A percentile compares a stretch with the other conserved stretches of the same genome.
These are phyloP conservation scores for Pangasius sanitwongsei DNA, from an alignment of 2,797 vertebrate species.

Conservation along the genomic window DNA sequence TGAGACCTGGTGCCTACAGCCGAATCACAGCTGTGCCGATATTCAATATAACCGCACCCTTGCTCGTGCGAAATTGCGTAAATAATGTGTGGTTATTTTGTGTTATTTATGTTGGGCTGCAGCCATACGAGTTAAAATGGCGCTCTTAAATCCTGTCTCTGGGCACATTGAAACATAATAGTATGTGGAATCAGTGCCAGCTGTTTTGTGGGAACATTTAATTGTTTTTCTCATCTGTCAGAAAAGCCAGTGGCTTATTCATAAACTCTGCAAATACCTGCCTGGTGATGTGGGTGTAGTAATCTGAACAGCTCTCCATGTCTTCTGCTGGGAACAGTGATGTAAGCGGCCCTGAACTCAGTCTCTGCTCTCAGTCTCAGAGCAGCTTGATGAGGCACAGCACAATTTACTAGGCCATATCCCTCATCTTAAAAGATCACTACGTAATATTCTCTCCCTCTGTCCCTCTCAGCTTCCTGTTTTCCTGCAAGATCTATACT, in stretches of 20 bases:
- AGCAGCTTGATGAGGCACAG: conserved; percentile 35
- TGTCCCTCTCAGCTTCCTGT: not conserved
- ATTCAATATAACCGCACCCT: not conserved
- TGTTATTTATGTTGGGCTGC: conserved; percentile 27
- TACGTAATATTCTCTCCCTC: conserved; percentile 16
- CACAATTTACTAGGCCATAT: conserved; percentile 51
- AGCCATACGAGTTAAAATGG: conserved; percentile 17
- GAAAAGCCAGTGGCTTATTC: conserved; percentile 56
- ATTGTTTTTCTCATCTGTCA: conserved; percentile 37
- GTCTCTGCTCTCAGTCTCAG: conserved; percentile 44
- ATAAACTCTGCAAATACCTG: conserved; percentile 68
- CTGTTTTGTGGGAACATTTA: conserved; percentile 29
- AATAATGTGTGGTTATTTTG: not conserved
- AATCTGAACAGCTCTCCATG: conserved; percentile 65
- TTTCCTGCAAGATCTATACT: not conserved
- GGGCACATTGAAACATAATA: not conserved
- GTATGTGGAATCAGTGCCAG: conserved; percentile 22
- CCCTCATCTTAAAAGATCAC: conserved; percentile 49
- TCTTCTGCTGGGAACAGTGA: conserved; percentile 66
- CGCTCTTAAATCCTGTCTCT: conserved; percentile 22
- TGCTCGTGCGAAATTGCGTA: not conserved
- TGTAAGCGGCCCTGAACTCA: conserved; percentile 49
- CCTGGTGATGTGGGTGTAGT: conserved; percentile 65
- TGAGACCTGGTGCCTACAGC: not conserved
- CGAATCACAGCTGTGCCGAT: not conserved